Percentiles rank a stretch among this genome's conserved stretches.
These are phyloP conservation scores for Taenaris catops DNA, from an alignment of 2,888 invertebrate genomes.

Conservation along the genomic window DNA sequence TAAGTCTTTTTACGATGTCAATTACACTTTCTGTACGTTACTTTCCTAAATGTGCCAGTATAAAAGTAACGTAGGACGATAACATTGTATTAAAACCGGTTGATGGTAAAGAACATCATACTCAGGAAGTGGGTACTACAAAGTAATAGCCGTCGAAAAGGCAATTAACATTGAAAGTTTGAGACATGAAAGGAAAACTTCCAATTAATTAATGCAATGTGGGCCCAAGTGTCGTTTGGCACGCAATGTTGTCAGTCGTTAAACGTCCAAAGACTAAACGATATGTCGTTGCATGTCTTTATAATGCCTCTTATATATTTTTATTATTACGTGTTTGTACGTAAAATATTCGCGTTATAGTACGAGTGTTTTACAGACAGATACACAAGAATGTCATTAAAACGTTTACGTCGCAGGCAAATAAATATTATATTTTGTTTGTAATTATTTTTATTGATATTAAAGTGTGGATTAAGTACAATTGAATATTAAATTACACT, in stretches of 20 bases:
- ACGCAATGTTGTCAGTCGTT: slow-evolving; percentile 39
- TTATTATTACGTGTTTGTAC: too few species aligned
- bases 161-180: slow-evolving; percentile 56
- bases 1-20: slow-evolving; percentile 10
- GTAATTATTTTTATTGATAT: too few species aligned
- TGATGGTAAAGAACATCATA: slow-evolving; percentile 22
- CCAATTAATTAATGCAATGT: slow-evolving; percentile 58
- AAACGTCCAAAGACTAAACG: slow-evolving; percentile 8
- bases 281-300: slow-evolving; percentile 11
- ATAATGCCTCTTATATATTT: too few species aligned
- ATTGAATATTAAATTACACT: too few species aligned
- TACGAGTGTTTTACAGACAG: too few species aligned
- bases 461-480: too few species aligned
- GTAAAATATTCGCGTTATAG: too few species aligned
- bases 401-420: too few species aligned
- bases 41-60: slow-evolving; percentile 12
- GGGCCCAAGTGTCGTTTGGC: slow-evolving; percentile 45
- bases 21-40: slow-evolving; percentile 18
- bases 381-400: too few species aligned
- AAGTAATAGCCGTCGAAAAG: slow-evolving; percentile 45
- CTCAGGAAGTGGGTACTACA: slow-evolving; percentile 23
- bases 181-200: slow-evolving; percentile 42
- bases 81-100: slow-evolving; percentile 19
- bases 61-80: slow-evolving; percentile 17
- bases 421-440: too few species aligned